Percentiles rank a stretch among this genome's conserved stretches.
These are phyloP conservation scores for Himalopsyche kuldschensis DNA, from an alignment of 2,888 invertebrate genomes.

Conservation along the genomic window DNA sequence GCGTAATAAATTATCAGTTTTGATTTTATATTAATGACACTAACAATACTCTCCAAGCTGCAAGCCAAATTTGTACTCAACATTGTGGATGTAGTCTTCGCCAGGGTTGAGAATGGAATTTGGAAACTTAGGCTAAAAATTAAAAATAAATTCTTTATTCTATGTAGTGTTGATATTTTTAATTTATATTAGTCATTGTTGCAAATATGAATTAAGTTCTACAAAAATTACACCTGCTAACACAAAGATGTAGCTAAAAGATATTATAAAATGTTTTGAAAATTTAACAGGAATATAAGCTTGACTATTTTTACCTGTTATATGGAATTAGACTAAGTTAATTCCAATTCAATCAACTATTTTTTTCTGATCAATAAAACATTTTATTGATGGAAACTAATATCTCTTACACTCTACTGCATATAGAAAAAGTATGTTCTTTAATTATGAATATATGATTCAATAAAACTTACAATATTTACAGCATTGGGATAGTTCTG, in stretches of 20 bases:
- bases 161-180: neutral
- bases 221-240: neutral
- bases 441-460: too few species aligned
- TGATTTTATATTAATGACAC: too few species aligned
- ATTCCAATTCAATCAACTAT: neutral
- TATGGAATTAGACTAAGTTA: neutral
- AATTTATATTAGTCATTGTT: too few species aligned
- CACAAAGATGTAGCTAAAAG: too few species aligned
- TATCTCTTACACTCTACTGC: too few species aligned
- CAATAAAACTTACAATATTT: slow-evolving; percentile 67
- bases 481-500: slow-evolving; percentile 92
- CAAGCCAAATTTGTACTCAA: slow-evolving; percentile 75
- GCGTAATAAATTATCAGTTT: too few species aligned
- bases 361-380: neutral
- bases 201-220: neutral
- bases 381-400: neutral
- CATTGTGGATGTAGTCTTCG: slow-evolving; percentile 69
- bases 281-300: too few species aligned
- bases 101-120: slow-evolving; percentile 72
- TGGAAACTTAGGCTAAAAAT: slow-evolving; percentile 73
- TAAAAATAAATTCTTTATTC: slow-evolving; percentile 5
- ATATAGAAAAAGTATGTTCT: too few species aligned
- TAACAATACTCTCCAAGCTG: slow-evolving; percentile 49
- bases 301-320: too few species aligned
- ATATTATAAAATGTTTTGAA: too few species aligned